Base-by-base conservation (phyloP, 2,888 invertebrate species). In the Andrena minutula region DNA sequence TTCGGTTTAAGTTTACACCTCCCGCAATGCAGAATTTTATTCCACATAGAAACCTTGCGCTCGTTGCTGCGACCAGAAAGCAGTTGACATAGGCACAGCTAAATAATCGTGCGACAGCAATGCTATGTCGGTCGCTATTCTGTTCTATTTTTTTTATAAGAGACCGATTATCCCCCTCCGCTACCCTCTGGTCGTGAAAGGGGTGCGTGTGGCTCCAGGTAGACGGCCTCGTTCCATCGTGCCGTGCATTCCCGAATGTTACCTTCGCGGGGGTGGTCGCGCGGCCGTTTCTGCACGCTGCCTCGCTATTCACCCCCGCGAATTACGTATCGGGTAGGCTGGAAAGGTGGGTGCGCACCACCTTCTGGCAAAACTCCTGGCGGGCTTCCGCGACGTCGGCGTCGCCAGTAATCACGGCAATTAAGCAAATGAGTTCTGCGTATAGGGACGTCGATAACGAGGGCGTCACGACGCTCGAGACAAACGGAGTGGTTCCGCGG, bases 381-480 rank as follows among this genome's bases (percentile, higher is more conserved):
- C 32, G 60, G 28, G 47, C 61, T 78, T 74, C 70, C 75, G 65
- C 69, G 74, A 74, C 81, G 76, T 47, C 75, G 66, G 64, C 70
- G 72, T 69, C 66, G 58, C 72, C 56, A 83, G 81, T 90, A 90
- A 90, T 90, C 86, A 82, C 82, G 80, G 86, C 87, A 89, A 90
- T 90, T 90, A 90, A 87, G 85, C 79, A 87, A 90, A 90, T 85
- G 88, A 90, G 88, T 88, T 89, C 84, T 75, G 83, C 85, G 88
- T 87, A 87, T 28, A 66, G 61, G 79, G 82, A 85, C 85, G 89
- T 85, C 88, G 83, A 89, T 88, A 89, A 89, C 85, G 84, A 81
- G 85, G 68, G 74, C 82, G 84, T 83, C 81, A 73, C 84, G 77
- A n/a, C 74, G 82, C 74, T 79, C 76, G 63, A 74, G 76, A 79